Conservation (phyloP, 2,113 vertebrate species). For the Potamarius usumacintae region DNA sequence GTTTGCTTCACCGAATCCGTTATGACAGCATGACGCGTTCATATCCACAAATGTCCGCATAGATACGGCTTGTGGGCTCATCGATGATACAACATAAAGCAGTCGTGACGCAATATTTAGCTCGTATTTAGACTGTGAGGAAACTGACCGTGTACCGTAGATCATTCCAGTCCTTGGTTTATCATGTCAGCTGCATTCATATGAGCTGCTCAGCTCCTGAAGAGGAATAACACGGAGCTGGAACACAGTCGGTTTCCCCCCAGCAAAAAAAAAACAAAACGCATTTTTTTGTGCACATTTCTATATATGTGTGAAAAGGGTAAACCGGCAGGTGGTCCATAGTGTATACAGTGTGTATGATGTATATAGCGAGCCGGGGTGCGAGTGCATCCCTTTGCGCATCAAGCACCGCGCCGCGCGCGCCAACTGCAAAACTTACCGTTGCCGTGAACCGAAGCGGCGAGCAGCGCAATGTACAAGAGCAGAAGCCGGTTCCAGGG, state of each 20-base stretch:
- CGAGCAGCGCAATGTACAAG: conserved; percentile 86
- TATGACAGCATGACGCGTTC: not conserved
- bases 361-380: not conserved
- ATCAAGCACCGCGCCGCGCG: not conserved
- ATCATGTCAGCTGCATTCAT: not conserved
- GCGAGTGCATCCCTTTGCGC: not conserved
- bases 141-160: not conserved
- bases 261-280: not conserved
- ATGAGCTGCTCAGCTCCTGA: not conserved
- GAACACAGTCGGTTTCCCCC: not conserved
- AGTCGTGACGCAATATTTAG: not conserved
- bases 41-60: not conserved
- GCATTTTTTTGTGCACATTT: too few species aligned
- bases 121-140: not conserved
- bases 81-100: not conserved
- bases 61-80: not conserved
- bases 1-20: not conserved
- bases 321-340: not conserved
- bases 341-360: not conserved
- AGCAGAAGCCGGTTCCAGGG: conserved; percentile 87
- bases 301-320: not conserved
- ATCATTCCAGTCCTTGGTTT: not conserved
- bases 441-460: conserved; percentile 83
- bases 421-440: conserved; percentile 77
- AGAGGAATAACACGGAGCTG: not conserved